Percentiles rank a stretch among this genome's conserved stretches.
phyloP scores from a whole-genome alignment of 2,888 invertebrate genomes.

The Apotomis capreana region DNA sequence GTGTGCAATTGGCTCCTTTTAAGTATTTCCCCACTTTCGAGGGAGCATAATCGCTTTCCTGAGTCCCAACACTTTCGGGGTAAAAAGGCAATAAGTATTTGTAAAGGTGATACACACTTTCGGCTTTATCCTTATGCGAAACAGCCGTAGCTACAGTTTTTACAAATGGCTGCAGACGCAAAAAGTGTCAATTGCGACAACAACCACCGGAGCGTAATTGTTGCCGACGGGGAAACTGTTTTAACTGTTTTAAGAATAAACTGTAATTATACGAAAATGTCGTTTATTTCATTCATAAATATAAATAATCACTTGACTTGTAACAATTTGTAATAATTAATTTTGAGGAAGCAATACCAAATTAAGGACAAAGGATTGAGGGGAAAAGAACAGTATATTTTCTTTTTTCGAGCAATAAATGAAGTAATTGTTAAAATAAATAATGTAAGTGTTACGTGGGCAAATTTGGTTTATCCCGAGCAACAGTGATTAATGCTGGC shows the following conservation, averaged over 20 bases:
- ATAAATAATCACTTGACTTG: too few relatives aligned
- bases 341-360: too few relatives aligned
- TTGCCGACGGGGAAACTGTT: constrained; percentile 42
- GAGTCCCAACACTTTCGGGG: background rate
- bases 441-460: background rate
- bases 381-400: too few relatives aligned
- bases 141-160: constrained; percentile 43
- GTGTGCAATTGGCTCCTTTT: constrained; percentile 70
- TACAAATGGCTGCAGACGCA: constrained; percentile 65
- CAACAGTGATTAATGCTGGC: constrained; percentile 21
- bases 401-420: background rate
- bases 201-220: constrained; percentile 61
- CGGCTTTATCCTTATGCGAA: constrained; percentile 23
- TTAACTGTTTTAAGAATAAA: constrained; percentile 26
- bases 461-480: constrained; percentile 1
- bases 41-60: constrained; percentile 41
- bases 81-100: constrained; percentile 1
- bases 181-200: constrained; percentile 68
- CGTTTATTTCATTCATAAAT: background rate
- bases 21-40: constrained; percentile 57
- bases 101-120: background rate
- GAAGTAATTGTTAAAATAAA: background rate
- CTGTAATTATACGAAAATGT: constrained; percentile 9
- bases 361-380: too few relatives aligned
- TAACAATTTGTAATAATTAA: too few relatives aligned